These are phyloP conservation scores for Asobara japonica DNA, from an alignment of 1,140 invertebrate genomes.

Conservation along the genomic window DNA sequence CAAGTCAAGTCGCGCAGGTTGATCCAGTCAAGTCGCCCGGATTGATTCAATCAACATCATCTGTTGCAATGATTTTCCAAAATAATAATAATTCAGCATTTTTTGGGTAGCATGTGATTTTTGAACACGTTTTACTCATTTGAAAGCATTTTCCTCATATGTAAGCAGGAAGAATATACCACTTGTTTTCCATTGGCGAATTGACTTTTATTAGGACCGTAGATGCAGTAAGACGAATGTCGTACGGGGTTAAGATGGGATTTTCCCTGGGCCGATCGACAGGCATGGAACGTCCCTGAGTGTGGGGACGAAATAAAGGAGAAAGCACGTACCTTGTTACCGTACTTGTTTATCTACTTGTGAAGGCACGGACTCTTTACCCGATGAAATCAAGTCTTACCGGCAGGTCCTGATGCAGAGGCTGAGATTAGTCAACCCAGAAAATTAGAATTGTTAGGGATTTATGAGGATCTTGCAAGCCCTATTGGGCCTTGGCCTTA, in stretches of 20 bases:
- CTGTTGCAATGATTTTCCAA: too few relatives aligned
- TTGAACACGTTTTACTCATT: not conserved
- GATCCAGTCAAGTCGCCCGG: too few relatives aligned
- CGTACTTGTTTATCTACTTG: constrained; percentile 10
- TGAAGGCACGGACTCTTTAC: not conserved
- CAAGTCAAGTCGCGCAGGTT: too few relatives aligned
- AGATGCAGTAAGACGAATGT: not conserved
- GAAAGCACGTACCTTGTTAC: constrained; percentile 8
- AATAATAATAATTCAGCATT: too few relatives aligned
- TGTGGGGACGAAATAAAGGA: not conserved
- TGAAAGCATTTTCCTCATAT: not conserved
- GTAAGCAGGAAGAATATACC: not conserved
- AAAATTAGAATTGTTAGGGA: constrained; percentile 1
- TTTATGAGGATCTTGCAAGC: not conserved
- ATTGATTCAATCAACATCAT: too few relatives aligned
- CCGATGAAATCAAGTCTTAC: constrained; percentile 2
- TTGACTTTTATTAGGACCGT: not conserved
- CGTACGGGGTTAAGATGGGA: not conserved
- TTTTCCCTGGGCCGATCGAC: not conserved
- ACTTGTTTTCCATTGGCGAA: too few relatives aligned
- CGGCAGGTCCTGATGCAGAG: not conserved
- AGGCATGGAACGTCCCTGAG: not conserved
- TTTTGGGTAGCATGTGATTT: too few relatives aligned
- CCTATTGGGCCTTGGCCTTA: too few relatives aligned
- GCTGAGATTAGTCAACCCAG: not conserved